Evolutionary conservation across 2,113 vertebrate genomes (phyloP).

Genomic region (Neogale vison): DNA sequence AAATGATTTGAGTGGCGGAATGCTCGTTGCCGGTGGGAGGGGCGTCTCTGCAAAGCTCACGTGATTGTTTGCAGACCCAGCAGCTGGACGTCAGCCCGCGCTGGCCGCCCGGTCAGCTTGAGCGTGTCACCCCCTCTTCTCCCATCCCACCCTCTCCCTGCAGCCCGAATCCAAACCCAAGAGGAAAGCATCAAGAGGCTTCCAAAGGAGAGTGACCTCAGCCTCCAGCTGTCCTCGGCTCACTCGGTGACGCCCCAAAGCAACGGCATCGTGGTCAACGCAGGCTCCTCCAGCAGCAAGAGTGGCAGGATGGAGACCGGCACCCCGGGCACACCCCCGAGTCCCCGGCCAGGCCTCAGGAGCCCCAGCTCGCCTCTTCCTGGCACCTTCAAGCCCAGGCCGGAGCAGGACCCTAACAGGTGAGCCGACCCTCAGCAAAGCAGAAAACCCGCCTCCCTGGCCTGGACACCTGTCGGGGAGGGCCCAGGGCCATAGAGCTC

Average conservation of each 20-base stretch:
- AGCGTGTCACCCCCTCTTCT: not conserved
- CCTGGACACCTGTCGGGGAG: not conserved
- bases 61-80: not conserved
- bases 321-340: constrained; percentile 84
- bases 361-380: constrained; percentile 80
- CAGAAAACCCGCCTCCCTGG: not conserved
- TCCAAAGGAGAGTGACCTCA: constrained; percentile 87
- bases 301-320: constrained; percentile 88
- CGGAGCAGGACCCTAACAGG: constrained; percentile 85
- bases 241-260: constrained; percentile 83
- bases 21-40: too few species aligned
- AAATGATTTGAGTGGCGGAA: too few species aligned
- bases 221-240: constrained; percentile 86
- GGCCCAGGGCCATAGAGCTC: too few species aligned
- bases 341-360: constrained; percentile 71
- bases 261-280: constrained; percentile 87
- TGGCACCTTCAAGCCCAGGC: constrained; percentile 80
- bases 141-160: not conserved
- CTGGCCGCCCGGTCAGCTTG: not conserved
- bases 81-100: not conserved
- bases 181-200: constrained; percentile 86
- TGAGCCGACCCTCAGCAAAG: constrained; percentile 32
- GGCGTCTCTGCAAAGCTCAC: too few species aligned
- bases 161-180: constrained; percentile 90
- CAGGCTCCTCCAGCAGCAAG: constrained; percentile 85